Conservation (phyloP, 2,113 vertebrate species). For the Psophia crepitans region DNA sequence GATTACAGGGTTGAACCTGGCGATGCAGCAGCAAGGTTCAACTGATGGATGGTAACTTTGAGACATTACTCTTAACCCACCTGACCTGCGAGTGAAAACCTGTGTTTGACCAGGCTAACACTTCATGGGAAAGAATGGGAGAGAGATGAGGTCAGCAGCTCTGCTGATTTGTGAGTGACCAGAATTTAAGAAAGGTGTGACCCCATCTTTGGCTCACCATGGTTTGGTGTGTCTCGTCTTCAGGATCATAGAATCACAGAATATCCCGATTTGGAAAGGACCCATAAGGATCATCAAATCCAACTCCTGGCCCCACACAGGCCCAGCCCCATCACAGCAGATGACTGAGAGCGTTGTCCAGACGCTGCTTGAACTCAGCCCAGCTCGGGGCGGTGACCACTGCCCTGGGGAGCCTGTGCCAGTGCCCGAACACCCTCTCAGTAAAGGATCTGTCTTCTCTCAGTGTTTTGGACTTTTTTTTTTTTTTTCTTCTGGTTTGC, state of each 20-base stretch:
- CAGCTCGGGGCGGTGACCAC: too few species aligned
- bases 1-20: rapidly evolving
- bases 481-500: rapidly evolving
- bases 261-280: too few species aligned
- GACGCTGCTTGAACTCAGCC: too few species aligned
- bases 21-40: not conserved
- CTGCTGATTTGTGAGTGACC: not conserved
- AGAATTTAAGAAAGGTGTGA: not conserved
- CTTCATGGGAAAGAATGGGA: not conserved
- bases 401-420: too few species aligned
- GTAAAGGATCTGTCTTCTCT: not conserved
- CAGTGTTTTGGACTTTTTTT: rapidly evolving
- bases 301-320: too few species aligned
- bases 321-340: too few species aligned
- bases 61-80: not conserved
- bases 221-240: not conserved
- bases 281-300: too few species aligned
- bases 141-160: not conserved
- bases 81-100: not conserved
- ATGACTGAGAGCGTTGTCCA: too few species aligned
- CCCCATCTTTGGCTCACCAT: not conserved
- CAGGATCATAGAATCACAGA: too few species aligned
- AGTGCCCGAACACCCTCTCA: too few species aligned
- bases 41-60: not conserved
- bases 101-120: not conserved